Evolutionary conservation across 2,113 vertebrate species (phyloP), one percentile per base, ranked within the genome.

Genomic region (Irena cyanogastra): DNA sequence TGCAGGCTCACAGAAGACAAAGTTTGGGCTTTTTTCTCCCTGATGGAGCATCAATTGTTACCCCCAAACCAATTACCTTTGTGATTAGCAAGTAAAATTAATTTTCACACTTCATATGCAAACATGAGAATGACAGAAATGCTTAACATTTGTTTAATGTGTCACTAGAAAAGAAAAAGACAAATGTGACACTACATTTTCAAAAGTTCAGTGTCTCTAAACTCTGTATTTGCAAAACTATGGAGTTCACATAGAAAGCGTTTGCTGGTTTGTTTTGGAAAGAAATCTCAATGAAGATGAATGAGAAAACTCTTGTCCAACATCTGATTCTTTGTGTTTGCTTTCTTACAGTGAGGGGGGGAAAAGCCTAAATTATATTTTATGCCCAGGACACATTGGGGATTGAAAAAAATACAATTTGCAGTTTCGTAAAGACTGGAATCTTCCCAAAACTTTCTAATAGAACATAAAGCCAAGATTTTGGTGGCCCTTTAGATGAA

Each of bases 41-140:
- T 76, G 12, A 60, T 60, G 63, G 63, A 87, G 19, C 89, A 77
- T 94, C 70, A 95, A 59, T 95, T 97, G 50, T 24, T 92, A 93
- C 83, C 71, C 60, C 33, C 47, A 95, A 94, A 92, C 21, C 50
- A 94, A 86, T 95, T 97, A 94, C 82, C 83, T 93, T 97, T 87
- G 35, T 45, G 89, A 95, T 97, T 97, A 97, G 84, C 81, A 97
- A 90, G 84, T 90, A 85, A 97, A 97, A 96, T 93, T 66, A 94
- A 91, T 97, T 97, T 97, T 97, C 93, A 92, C 89, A 91, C 79
- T 96, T 96, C 89, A 47, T 93, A 76, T 76, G 41, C 52, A 90
- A 83, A 93, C 65, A 57, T 33, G 41, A 89, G 57, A 96, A 90
- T 93, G 87, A 91, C 47, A 83, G 68, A 96, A 92, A 76, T 30